These are phyloP conservation scores for Nibea coibor DNA, from an alignment of 2,113 vertebrate genomes.

Conservation along the genomic window DNA sequence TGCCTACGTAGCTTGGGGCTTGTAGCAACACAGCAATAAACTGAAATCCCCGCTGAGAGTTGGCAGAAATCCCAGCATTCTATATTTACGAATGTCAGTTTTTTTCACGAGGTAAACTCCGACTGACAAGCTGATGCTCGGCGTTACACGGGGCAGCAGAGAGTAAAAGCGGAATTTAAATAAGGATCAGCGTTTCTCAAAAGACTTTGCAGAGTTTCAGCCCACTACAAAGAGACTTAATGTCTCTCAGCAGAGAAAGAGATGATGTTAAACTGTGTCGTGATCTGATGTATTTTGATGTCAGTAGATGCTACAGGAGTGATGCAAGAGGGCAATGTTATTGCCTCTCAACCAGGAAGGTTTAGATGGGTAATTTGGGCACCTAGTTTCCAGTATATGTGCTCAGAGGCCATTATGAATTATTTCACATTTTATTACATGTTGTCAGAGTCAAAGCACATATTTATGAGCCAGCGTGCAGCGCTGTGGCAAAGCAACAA, in stretches of 20 bases:
- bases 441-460: constrained; percentile 30
- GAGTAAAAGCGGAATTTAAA: constrained; percentile 28
- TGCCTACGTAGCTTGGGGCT: constrained; percentile 33
- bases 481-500: constrained; percentile 24
- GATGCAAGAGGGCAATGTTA: constrained; percentile 31
- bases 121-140: constrained; percentile 40
- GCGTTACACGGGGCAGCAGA: constrained; percentile 6
- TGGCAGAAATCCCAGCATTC: constrained; percentile 33
- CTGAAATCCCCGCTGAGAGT: constrained; percentile 32
- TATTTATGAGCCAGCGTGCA: constrained; percentile 30
- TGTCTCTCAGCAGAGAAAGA: constrained; percentile 21
- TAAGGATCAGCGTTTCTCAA: neutral
- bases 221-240: neutral
- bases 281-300: constrained; percentile 1
- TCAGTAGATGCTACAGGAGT: neutral
- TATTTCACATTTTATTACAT: constrained; percentile 44
- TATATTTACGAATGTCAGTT: constrained; percentile 48
- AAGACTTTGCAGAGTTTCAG: neutral
- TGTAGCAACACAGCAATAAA: constrained; percentile 45
- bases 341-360: constrained; percentile 23
- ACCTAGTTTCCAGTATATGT: constrained; percentile 24
- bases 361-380: constrained; percentile 27
- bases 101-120: constrained; percentile 49
- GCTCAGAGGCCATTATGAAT: constrained; percentile 42
- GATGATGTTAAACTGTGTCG: constrained; percentile 15